These are phyloP conservation scores for Halcyon senegalensis DNA, from an alignment of 2,113 vertebrate species.

Conservation along the genomic window DNA sequence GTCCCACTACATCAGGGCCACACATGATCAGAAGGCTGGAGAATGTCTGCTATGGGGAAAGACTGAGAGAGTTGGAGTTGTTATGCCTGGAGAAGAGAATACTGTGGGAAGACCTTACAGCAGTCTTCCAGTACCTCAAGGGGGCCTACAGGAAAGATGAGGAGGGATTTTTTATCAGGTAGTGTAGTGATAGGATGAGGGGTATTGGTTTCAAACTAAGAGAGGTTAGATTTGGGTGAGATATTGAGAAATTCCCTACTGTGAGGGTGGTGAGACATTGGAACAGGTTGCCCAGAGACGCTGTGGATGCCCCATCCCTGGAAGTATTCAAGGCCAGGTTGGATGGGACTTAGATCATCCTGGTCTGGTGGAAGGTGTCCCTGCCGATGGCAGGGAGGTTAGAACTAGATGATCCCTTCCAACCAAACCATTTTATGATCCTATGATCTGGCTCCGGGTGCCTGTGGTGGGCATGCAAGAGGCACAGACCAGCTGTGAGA, in stretches of 20 bases:
- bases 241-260: background rate
- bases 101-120: background rate
- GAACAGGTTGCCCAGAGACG: background rate
- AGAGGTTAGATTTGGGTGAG: background rate
- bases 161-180: background rate
- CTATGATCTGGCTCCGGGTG: background rate
- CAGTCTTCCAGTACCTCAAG: background rate
- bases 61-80: background rate
- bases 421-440: background rate
- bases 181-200: background rate
- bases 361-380: background rate
- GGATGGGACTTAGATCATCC: background rate
- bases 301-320: background rate
- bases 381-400: background rate
- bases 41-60: background rate
- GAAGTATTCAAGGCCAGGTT: background rate
- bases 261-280: background rate
- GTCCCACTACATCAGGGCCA: background rate
- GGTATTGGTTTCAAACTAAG: background rate
- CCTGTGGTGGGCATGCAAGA: background rate
- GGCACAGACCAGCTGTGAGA: background rate
- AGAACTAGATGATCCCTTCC: background rate
- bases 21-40: background rate
- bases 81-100: background rate
- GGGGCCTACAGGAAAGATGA: background rate